These are phyloP conservation scores for Diachasmimorpha longicaudata DNA, from an alignment of 1,140 invertebrate genomes.

Conservation along the genomic window DNA sequence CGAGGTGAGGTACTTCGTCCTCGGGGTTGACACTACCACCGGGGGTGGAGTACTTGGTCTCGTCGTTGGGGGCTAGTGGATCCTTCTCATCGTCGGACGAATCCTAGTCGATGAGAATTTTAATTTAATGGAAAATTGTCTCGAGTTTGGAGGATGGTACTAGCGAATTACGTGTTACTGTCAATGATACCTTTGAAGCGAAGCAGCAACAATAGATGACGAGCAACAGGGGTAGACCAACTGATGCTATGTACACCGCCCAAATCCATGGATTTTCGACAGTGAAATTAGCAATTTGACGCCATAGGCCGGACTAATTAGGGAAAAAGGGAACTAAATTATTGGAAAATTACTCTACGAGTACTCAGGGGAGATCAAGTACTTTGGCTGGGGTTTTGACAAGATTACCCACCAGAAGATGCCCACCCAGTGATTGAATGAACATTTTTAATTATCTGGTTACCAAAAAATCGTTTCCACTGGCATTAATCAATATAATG, in stretches of 20 bases:
- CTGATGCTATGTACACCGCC: constrained; percentile 82
- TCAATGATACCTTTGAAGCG: constrained; percentile 58
- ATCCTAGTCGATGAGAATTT: neutral
- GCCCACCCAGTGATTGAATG: no score
- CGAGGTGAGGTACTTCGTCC: constrained; percentile 29
- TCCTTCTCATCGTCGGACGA: constrained; percentile 45
- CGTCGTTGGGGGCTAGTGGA: constrained; percentile 20
- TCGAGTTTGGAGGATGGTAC: constrained; percentile 1
- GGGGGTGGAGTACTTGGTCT: constrained; percentile 23
- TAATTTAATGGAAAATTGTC: neutral
- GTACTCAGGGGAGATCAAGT: neutral
- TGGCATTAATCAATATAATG: neutral
- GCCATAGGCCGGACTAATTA: constrained; percentile 80
- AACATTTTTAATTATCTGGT: no score
- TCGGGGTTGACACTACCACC: constrained; percentile 23
- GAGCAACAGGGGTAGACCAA: constrained; percentile 79
- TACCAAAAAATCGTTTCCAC: no score
- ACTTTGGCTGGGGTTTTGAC: no score
- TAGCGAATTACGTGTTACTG: constrained; percentile 23
- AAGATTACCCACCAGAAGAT: no score
- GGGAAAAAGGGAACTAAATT: neutral
- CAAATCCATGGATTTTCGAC: constrained; percentile 92
- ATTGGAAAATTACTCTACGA: neutral
- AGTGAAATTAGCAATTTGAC: constrained; percentile 80
- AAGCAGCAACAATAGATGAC: constrained; percentile 84